Conservation (phyloP, 2,113 vertebrate genomes). For the Sinocyclocheilus grahami region DNA sequence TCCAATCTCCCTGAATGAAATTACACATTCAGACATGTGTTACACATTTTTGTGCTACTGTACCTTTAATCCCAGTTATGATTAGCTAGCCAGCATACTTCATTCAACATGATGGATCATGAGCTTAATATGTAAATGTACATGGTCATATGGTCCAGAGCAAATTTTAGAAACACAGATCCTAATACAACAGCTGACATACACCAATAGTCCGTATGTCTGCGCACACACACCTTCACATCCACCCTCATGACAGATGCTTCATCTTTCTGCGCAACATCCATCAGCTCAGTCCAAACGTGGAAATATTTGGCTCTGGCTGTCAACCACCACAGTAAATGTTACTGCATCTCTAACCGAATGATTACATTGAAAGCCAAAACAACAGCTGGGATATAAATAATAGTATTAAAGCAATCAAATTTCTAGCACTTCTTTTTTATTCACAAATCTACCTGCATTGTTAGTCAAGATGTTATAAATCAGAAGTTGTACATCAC, state of each 20-base stretch:
- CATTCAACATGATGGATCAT: too few species aligned
- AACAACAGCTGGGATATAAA: neutral
- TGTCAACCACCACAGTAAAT: slow-evolving; percentile 2
- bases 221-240: neutral
- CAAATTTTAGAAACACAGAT: neutral
- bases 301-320: neutral
- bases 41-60: too few species aligned
- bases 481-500: neutral
- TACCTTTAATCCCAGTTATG: too few species aligned
- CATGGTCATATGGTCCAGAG: too few species aligned
- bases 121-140: too few species aligned
- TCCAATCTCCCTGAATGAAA: too few species aligned
- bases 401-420: neutral
- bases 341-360: neutral
- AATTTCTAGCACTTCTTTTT: neutral
- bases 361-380: slow-evolving; percentile 7
- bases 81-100: too few species aligned
- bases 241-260: neutral
- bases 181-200: neutral
- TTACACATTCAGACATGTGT: too few species aligned
- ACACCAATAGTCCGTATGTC: neutral
- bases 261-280: slow-evolving; percentile 11
- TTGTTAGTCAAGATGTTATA: neutral
- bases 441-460: neutral
- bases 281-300: slow-evolving; percentile 2